Percentiles rank a stretch among this genome's conserved stretches.
Conservation (phyloP, 2,797 vertebrate genomes). For the Erethizon dorsatum region DNA sequence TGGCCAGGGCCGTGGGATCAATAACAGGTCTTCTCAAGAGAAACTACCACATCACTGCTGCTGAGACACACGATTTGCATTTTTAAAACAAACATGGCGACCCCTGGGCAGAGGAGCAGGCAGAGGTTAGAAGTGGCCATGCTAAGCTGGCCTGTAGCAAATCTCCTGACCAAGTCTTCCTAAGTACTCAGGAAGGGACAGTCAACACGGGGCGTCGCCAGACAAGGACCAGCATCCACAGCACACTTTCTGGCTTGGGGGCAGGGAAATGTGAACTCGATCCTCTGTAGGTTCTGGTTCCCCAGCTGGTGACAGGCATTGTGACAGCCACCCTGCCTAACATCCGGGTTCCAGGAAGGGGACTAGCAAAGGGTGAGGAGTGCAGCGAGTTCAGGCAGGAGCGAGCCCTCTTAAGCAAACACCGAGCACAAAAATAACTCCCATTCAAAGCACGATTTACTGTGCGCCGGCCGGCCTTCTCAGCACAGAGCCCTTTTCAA, state of each 20-base stretch:
- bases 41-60: background rate
- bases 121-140: background rate
- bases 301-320: background rate
- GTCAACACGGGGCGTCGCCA: background rate
- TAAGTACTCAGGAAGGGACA: background rate
- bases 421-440: constrained; percentile 76
- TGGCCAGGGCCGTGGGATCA: background rate
- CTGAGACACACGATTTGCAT: background rate
- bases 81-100: background rate
- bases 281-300: background rate
- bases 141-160: background rate
- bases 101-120: background rate
- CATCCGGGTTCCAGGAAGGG: constrained; percentile 23
- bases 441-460: constrained; percentile 78
- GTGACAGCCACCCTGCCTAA: background rate
- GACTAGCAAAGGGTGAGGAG: constrained; percentile 60
- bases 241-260: background rate
- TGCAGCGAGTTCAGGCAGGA: constrained; percentile 52
- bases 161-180: background rate
- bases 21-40: background rate
- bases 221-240: background rate
- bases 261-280: background rate
- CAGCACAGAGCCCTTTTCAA: constrained; percentile 70
- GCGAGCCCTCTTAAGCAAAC: constrained; percentile 69
- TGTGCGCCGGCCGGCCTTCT: background rate